These are phyloP conservation scores for Sebastes matsubarae DNA, from an alignment of 2,797 vertebrate species.

Conservation along the genomic window DNA sequence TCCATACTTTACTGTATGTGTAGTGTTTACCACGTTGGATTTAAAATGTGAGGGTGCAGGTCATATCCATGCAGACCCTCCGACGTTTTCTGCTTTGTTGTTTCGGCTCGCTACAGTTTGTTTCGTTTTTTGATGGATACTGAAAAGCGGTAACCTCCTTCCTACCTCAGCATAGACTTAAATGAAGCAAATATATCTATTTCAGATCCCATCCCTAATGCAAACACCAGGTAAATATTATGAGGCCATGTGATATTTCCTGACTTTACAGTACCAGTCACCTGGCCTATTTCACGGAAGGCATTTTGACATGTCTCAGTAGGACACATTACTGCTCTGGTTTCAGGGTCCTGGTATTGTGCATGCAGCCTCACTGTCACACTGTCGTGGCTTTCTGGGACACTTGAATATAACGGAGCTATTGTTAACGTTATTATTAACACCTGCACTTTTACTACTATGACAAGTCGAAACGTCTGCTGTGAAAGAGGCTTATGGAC, in stretches of 20 bases:
- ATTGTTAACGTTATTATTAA: not conserved
- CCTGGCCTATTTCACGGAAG: not conserved
- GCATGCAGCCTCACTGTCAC: not conserved
- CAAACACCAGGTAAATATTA: not conserved
- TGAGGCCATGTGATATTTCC: not conserved
- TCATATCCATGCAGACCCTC: no score
- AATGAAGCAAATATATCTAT: not conserved
- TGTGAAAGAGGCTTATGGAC: not conserved
- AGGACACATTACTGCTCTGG: not conserved
- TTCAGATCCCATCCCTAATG: not conserved
- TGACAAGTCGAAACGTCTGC: not conserved
- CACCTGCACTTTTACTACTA: not conserved
- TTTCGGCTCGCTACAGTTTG: no score
- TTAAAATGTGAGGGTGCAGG: no score
- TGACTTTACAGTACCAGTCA: no score
- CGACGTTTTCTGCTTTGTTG: no score
- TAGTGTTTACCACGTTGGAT: no score
- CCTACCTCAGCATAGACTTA: no score
- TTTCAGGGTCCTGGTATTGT: not conserved
- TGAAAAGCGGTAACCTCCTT: no score
- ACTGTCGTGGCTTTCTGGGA: not conserved
- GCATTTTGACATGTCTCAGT: not conserved
- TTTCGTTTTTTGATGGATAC: no score
- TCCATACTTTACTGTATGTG: no score
- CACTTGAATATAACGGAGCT: not conserved